Evolutionary conservation across 1,140 invertebrate species (phyloP), one percentile per base, ranked within the genome.

Genomic region (Hyles euphorbiae): DNA sequence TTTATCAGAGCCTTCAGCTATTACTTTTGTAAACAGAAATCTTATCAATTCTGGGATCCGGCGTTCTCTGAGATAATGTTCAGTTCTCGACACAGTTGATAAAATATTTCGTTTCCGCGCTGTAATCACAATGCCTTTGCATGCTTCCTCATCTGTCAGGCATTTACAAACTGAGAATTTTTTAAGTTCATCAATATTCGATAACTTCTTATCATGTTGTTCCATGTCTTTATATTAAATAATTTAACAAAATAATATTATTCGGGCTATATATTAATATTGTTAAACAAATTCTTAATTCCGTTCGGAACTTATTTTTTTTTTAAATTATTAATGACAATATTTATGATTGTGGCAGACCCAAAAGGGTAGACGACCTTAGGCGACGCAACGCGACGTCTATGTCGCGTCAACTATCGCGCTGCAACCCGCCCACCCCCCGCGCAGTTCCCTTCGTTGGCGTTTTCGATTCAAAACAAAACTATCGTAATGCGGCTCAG

Each of bases 31-130:
- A 8, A 85, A 56, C 3, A 87, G 55, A 65, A 79, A 84, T 49
- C 74, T 63, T 51, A 87, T 75, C 40, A 87, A 62, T 66, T 85
- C 80, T 44, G 78, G 76, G 53, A 87, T 87, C 36, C 78, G 78
- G 44, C 74, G 75, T 56, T 83, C 80, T 33, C 70, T 59, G 48
- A 87, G 67, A 69, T 86, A 87, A 51, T 56, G 76, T 72, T 87
- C 84, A 50, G 81, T 83, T 61, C 75, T 74, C n/a, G 67, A 34
- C 44, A 85, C 82, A 32, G 67, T 74, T 47, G 60, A 71, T 34
- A 85, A 65, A 55, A 87, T 74, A 36, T 65, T 57, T 63, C 71
- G 63, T 66, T 83, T 87, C 11, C 81, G 67, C 33, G 61, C 61
- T 44, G 72, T 57, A 53, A 86, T 74, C 45, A 60, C 40, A 52